A percentile compares a stretch with the other conserved stretches of the same genome.
Conservation (phyloP, 64 coral and sea anemone species). For the Actinia equina region DNA sequence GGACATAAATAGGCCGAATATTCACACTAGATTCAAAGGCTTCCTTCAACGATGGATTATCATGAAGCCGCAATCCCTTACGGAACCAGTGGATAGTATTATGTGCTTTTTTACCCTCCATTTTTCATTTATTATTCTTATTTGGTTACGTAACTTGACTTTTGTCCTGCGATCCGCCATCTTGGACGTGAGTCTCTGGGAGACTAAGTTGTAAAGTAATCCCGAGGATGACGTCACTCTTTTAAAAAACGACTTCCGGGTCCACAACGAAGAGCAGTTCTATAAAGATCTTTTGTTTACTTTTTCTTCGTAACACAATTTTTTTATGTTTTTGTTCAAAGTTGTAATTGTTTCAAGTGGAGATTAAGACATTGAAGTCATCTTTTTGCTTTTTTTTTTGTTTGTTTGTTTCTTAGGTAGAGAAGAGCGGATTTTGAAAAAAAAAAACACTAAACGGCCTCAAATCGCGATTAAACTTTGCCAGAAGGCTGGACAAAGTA, state of each 20-base stretch:
- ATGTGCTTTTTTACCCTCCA: slow-evolving; percentile 46
- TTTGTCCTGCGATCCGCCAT: neutral
- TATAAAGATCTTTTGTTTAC: too few relatives aligned
- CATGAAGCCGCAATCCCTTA: slow-evolving; percentile 56
- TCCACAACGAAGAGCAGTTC: too few relatives aligned
- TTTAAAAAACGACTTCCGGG: neutral
- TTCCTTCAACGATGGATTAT: slow-evolving; percentile 47
- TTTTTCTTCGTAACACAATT: too few relatives aligned
- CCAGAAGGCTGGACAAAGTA: too few relatives aligned
- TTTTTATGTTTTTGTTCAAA: too few relatives aligned
- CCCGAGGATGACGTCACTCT: neutral
- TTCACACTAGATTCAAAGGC: slow-evolving; percentile 54
- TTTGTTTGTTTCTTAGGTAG: too few relatives aligned
- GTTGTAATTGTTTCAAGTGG: too few relatives aligned
- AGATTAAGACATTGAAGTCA: too few relatives aligned
- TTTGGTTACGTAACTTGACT: slow-evolving; percentile 33
- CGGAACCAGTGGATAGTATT: slow-evolving; percentile 67
- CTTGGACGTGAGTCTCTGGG: neutral
- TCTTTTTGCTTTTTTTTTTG: too few relatives aligned
- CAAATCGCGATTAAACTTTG: too few relatives aligned
- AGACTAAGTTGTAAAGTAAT: neutral
- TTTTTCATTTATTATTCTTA: neutral
- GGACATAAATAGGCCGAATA: slow-evolving; percentile 42
- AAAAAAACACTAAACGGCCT: too few relatives aligned
- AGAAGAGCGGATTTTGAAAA: too few relatives aligned